Evolutionary conservation across 2,888 invertebrate genomes (phyloP), one percentile per base, ranked within the genome.

Genomic region (Smittia aterrima): DNA sequence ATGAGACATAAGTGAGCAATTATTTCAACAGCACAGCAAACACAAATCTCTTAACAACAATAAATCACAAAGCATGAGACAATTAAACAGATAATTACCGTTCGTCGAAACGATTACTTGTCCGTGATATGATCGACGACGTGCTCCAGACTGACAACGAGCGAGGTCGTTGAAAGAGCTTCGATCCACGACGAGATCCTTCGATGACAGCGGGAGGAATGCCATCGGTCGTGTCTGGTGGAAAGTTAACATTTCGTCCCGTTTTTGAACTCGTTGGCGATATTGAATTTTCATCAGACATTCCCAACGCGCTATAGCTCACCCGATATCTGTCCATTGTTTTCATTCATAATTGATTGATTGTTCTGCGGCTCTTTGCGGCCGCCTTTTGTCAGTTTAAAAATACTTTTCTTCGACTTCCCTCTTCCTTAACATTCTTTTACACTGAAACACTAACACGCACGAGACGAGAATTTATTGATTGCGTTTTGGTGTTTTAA

Each of bases 81-180:
- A n/a, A n/a, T n/a, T 32, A 32, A 32, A 32, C 32, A 32, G 32
- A 32, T 18, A 72, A 79, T 79, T 81, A 83, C 83, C 83, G 81
- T 79, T 83, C 83, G 79, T 83, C 83, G 41, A 92, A 86, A 79
- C 90, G 88, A 85, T 92, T 91, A 81, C 92, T 92, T 77, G 92
- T 92, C 75, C 92, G 87, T 79, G 92, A 92, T 80, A 93, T 89
- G 38, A 72, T 72, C 11, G 72, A 72, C 18, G 72, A 72, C 80
- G 93, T 93, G 79, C 93, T 93, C 93, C 93, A 93, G 47, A 92
- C 92, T 79, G 92, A 93, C 91, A 93, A 91, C 77, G 92, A 92
- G 41, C 89, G 85, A 1, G 88, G 92, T 81, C 84, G 86, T 76
- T 84, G 86, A 75, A 83, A 79, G 54, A 77, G 76, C 76, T 82